phyloP scores from a whole-genome alignment of 1,140 invertebrate genomes.

The Papilio polytes region DNA sequence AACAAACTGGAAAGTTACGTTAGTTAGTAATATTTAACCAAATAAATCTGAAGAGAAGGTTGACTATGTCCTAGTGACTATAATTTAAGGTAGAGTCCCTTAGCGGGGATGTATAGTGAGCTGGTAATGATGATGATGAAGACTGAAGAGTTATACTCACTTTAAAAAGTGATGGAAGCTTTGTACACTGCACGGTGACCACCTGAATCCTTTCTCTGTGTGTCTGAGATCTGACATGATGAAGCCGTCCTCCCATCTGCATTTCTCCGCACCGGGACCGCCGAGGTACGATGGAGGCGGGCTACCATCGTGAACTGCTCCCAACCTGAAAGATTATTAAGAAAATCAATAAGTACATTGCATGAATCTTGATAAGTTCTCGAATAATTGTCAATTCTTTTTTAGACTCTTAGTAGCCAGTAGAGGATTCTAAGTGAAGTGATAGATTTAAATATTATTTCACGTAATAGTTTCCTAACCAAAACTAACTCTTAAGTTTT shows the following conservation, averaged over 20 bases:
- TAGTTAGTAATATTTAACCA: too few relatives aligned
- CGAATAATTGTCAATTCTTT: too few relatives aligned
- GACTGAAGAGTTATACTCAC: constrained; percentile 84
- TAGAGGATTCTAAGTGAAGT: too few relatives aligned
- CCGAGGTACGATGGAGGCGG: constrained; percentile 97
- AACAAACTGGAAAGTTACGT: too few relatives aligned
- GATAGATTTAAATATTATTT: not conserved
- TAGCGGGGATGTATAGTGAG: too few relatives aligned
- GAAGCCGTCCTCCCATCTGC: constrained; percentile 97
- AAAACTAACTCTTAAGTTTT: too few relatives aligned
- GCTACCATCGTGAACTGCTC: constrained; percentile 97
- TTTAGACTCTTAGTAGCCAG: too few relatives aligned
- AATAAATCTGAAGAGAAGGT: not conserved
- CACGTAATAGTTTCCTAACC: too few relatives aligned
- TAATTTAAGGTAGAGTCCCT: too few relatives aligned
- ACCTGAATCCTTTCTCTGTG: constrained; percentile 96
- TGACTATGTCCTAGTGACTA: too few relatives aligned
- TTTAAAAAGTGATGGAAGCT: constrained; percentile 98
- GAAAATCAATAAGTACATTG: not conserved
- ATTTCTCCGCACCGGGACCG: constrained; percentile 97
- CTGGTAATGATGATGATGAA: too few relatives aligned
- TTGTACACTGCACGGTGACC: constrained; percentile 96
- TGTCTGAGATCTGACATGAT: constrained; percentile 98
- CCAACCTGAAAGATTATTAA: constrained; percentile 86
- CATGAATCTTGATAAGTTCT: not conserved